Evolutionary conservation across 2,888 invertebrate genomes (phyloP), one percentile per base, ranked within the genome.

Genomic region (Euclidia mi): DNA sequence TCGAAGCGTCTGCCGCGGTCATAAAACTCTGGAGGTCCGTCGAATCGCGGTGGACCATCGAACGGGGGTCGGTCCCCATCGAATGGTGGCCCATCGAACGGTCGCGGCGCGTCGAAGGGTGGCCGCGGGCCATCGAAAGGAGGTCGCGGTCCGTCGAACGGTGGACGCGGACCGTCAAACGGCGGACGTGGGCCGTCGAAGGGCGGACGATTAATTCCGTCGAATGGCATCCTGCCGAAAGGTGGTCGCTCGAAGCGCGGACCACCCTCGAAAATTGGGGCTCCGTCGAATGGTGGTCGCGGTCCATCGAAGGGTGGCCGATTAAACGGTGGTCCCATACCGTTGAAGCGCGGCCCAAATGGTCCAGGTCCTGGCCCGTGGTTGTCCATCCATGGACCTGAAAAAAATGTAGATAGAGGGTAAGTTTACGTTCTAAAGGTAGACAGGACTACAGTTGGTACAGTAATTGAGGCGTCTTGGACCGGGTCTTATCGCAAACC

Each of bases 331-430:
- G 40, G 40, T 12, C 40, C 40, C 40, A 40, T 40, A 7, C 85
- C 89, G 50, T 78, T 79, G 41, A 74, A 78, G 4, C 94, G 81
- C 1, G 92, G 90, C 12, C 89, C 91, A 60, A 40, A 40, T 3
- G 55, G 88, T 1, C 81, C 83, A 4, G 56, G 88, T 0, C 82
- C 83, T 51, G 88, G 77, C 58, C 4, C 85, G 15, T 88, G 81
- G 59, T 92, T 87, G 61, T 92, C 95, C 94, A 95, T 87, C 92
- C 93, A 93, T 0, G 90, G 90, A 10, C 90, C 93, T 88, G 92
- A 6, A 89, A 91, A 59, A 20, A 44, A 49, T 35, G 31, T 58
- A 50, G 38, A 34, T 32, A 2, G 12, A 51, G 15, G 2, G 14
- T 65, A n/a, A 57, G 34, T 25, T 17, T 44, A 37, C n/a, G n/a